phyloP scores from a whole-genome alignment of 2,888 invertebrate genomes.

The Amorpha juglandis region DNA sequence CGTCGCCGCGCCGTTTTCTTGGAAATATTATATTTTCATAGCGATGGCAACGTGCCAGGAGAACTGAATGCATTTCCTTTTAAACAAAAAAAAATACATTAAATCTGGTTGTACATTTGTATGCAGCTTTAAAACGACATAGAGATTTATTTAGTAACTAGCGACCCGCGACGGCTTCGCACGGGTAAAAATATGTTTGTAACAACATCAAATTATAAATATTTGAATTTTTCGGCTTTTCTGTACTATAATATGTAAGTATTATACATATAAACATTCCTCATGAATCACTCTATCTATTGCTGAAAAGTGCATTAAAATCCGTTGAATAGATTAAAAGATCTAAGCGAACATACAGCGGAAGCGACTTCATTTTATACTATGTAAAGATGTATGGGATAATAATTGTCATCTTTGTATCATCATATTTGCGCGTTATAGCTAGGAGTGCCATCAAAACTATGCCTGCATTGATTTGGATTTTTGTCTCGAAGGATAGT shows the following conservation, averaged over 20 bases:
- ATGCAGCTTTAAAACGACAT: neutral
- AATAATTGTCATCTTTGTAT: neutral
- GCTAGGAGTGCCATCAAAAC: neutral
- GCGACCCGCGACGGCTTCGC: no score
- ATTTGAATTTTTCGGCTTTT: no score
- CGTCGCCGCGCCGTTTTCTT: neutral
- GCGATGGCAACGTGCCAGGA: conserved; percentile 22
- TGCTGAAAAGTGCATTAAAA: no score
- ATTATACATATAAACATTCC: no score
- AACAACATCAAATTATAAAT: no score
- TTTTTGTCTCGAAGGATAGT: neutral
- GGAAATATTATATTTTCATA: conserved; percentile 11
- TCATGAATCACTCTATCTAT: no score
- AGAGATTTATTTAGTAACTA: neutral
- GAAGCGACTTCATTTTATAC: no score
- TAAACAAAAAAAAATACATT: conserved; percentile 45
- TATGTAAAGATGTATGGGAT: neutral
- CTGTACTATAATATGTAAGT: no score
- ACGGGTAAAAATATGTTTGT: no score
- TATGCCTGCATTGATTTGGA: neutral
- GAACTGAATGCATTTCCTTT: conserved; percentile 28
- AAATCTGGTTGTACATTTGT: no score
- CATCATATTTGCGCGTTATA: neutral
- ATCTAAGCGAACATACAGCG: no score
- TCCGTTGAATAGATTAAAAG: no score